Conservation (phyloP, 2,797 vertebrate genomes). For the Adrianichthys oophorus region DNA sequence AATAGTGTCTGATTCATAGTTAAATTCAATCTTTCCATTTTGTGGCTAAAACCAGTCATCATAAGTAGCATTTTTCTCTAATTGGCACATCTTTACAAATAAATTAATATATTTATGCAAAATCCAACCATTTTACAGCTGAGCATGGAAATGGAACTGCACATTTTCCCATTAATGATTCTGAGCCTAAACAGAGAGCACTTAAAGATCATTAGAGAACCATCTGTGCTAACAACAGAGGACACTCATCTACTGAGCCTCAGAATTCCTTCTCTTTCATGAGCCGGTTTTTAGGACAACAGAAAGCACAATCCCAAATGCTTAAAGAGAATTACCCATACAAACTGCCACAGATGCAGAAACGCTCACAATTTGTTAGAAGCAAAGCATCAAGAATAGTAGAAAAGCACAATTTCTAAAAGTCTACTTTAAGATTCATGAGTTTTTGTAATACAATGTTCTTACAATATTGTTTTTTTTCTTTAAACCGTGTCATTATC, state of each 20-base stretch:
- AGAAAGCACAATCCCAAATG: not conserved
- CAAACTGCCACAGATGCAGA: not conserved
- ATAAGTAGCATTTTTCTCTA: no score
- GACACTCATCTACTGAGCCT: slow-evolving; percentile 18
- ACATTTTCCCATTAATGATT: not conserved
- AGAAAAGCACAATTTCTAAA: slow-evolving; percentile 1
- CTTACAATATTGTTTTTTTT: not conserved
- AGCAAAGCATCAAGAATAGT: not conserved
- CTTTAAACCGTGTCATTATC: not conserved
- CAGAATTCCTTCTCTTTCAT: slow-evolving; percentile 25
- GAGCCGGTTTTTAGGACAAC: slow-evolving; percentile 19
- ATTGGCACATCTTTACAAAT: no score
- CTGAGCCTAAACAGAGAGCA: slow-evolving; percentile 45
- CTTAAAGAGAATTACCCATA: not conserved
- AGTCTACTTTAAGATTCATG: no score
- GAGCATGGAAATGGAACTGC: no score
- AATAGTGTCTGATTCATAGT: not conserved
- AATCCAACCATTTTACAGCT: no score
- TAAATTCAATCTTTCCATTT: not conserved
- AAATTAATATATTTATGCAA: no score
- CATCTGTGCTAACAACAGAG: slow-evolving; percentile 20
- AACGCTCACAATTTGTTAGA: not conserved
- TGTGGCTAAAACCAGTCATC: not conserved
- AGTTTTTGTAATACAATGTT: not conserved
- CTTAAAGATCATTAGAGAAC: slow-evolving; percentile 53